phyloP scores from a whole-genome alignment of 2,797 vertebrate species.

The Acanthurus lineatus region DNA sequence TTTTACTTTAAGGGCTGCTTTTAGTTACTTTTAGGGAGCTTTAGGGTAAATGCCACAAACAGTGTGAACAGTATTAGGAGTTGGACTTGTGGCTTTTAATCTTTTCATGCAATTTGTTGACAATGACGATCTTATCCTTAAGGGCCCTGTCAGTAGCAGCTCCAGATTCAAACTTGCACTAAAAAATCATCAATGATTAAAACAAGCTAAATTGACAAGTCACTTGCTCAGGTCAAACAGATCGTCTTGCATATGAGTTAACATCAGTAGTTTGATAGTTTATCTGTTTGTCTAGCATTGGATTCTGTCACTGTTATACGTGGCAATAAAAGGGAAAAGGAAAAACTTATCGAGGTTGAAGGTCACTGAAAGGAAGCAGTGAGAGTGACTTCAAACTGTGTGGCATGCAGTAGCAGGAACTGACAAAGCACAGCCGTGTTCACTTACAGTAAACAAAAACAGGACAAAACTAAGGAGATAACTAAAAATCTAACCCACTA shows the following conservation, averaged over 20 bases:
- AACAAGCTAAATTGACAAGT: background rate
- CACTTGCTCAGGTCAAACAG: background rate
- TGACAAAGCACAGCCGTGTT: conserved; percentile 21
- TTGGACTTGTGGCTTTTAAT: no score
- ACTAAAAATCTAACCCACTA: conserved; percentile 2
- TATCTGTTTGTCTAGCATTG: conserved; percentile 43
- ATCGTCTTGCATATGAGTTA: background rate
- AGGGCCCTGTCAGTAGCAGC: no score
- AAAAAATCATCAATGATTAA: background rate
- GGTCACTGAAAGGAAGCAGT: conserved; percentile 30
- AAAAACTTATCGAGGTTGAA: conserved; percentile 27
- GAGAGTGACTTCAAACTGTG: conserved; percentile 70
- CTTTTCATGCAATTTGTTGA: no score
- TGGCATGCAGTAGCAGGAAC: conserved; percentile 62
- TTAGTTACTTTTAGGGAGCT: no score
- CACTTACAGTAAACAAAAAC: conserved; percentile 18
- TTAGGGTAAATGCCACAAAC: no score
- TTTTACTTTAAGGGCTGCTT: no score
- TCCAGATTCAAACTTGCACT: no score
- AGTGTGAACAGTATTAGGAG: no score
- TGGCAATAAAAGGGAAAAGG: conserved; percentile 1
- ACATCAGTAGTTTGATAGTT: background rate
- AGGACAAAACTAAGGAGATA: conserved; percentile 16
- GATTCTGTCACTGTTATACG: background rate
- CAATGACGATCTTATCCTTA: no score